These are phyloP conservation scores for Patella ulyssiponensis DNA, from an alignment of 2,888 invertebrate species.

Conservation along the genomic window DNA sequence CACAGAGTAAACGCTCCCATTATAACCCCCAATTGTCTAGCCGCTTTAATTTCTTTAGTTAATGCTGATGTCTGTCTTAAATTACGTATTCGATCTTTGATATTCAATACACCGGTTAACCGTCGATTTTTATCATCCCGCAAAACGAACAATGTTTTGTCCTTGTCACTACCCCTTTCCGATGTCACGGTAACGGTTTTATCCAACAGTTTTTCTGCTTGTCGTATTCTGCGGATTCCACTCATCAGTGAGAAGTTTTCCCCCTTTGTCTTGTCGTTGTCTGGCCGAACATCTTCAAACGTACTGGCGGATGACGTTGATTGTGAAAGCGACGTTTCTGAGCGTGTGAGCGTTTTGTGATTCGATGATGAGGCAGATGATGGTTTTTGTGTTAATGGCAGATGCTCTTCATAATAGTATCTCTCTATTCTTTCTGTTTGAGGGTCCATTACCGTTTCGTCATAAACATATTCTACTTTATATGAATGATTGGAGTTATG, in stretches of 20 bases:
- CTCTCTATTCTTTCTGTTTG: constrained; percentile 66
- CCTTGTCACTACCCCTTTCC: constrained; percentile 24
- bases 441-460: constrained; percentile 66
- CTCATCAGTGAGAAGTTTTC: constrained; percentile 51
- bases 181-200: constrained; percentile 45
- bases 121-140: constrained; percentile 51
- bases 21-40: constrained; percentile 77
- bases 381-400: constrained; percentile 29
- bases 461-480: constrained; percentile 67
- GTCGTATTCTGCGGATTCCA: constrained; percentile 47
- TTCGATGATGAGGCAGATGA: not conserved
- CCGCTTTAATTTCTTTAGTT: constrained; percentile 74
- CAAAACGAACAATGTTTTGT: constrained; percentile 42
- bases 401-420: constrained; percentile 61
- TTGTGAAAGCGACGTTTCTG: constrained; percentile 23
- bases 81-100: constrained; percentile 54
- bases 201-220: constrained; percentile 53
- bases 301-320: constrained; percentile 38
- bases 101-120: constrained; percentile 46
- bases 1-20: constrained; percentile 77
- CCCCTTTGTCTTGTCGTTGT: constrained; percentile 29
- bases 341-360: not conserved
- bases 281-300: constrained; percentile 32
- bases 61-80: constrained; percentile 63
- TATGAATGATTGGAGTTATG: constrained; percentile 23